Base-by-base conservation (phyloP, 1,140 invertebrate genomes). In the Acromyrmex charruanus region DNA sequence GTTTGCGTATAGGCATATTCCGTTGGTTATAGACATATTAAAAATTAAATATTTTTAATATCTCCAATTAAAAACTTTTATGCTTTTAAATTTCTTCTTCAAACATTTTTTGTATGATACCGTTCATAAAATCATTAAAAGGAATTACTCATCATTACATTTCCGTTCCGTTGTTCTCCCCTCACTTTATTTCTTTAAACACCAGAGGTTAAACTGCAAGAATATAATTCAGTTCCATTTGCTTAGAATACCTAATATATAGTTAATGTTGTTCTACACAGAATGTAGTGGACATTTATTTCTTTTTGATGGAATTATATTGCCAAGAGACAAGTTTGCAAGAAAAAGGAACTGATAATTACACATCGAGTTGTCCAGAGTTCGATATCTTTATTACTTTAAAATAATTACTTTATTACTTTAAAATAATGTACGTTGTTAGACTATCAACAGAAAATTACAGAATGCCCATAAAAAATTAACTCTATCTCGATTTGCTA, bases 101-200 rank as follows among this genome's bases (percentile, higher is more conserved):
- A 12, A 51, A 18, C 25, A 12, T 49, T 21, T 31, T 28, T 10
- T 35, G 10, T 28, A 65, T 9, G 16, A 10, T 65, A 16, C 2
- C 7, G 14, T 55, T 72, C 4, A 28, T 28, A 28, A 28, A 31
- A 31, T 55, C 10, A 77, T 77, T 63, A 63, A n/a, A 49, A 7
- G 12, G 18, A 77, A 77, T 77, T 77, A 77, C 6, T 12, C 58
- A 39, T 25, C 16, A 77, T 77, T 61, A 77, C 4, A 21, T 2
- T 4, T 2, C 2, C 9, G 3, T 55, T 31, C 12, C 10, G 25
- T 25, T 31, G 16, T 49, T 44, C 3, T 63, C 16, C 58, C 4
- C 18, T 39, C 12, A 21, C 14, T 25, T 63, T 77, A 63, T 49
- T 18, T 28, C 10, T 49, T 77, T 28, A 25, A 77, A 77, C 4